Evolutionary conservation across 2,113 vertebrate genomes (phyloP), one percentile per base, ranked within the genome.

Genomic region (Oenanthe oenanthe): DNA sequence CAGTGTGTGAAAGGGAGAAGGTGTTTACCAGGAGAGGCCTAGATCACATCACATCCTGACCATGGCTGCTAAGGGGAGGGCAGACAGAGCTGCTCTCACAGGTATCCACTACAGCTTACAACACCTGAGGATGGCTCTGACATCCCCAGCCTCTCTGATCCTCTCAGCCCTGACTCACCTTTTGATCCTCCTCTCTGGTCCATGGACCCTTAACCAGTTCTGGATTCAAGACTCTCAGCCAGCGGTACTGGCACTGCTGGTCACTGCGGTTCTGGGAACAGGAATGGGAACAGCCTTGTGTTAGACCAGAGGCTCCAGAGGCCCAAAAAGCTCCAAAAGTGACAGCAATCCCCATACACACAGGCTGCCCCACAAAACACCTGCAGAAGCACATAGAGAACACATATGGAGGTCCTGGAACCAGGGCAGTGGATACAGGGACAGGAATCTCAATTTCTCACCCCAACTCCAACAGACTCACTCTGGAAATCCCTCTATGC

Each of bases 181-280:
- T 99, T 85, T 99, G 98, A 89, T 99, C 99, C 94, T 99, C 99
- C 82, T 99, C 99, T 97, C 99, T 99, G 51, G 99, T 99, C 99
- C 99, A 99, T 4, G 99, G 99, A 14, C 99, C 99, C 97, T 99
- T 99, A 5, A 99, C 98, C 57, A 99, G 97, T 66, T 99, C 99
- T 86, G 99, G 99, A 80, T 99, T 99, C 96, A 99, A 89, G 74
- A 99, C 99, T 40, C 99, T 98, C 86, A 98, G 98, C 99, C 99
- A 99, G 5, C 99, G 98, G 92, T 99, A 99, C 92, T 99, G 99
- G 93, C 99, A 99, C 93, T 99, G 99, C 89, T 99, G 98, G 79
- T 99, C 99, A 4, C 98, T 98, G 78, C 99, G 99, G 95, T 97
- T 99, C 99, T 99, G 56, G 73, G 58, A 21, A 56, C n/a, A 90